These are phyloP conservation scores for Pseudochirops cupreus DNA, from an alignment of 2,797 vertebrate genomes.

Conservation along the genomic window DNA sequence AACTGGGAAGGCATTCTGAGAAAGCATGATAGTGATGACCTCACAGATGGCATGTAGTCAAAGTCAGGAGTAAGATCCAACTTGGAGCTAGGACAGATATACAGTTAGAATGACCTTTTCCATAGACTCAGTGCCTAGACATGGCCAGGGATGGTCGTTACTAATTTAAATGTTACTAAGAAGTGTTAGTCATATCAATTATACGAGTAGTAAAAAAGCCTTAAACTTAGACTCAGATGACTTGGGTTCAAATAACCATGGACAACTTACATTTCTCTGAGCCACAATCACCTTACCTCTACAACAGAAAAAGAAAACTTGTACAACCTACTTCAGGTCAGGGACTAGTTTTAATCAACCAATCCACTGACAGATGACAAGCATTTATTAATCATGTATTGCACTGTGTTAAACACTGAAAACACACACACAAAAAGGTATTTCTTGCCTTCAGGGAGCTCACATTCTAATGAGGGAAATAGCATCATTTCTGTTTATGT, in stretches of 20 bases:
- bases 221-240: neutral
- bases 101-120: neutral
- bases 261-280: neutral
- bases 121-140: neutral
- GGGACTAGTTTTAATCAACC: neutral
- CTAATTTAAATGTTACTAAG: neutral
- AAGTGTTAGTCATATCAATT: neutral
- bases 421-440: neutral
- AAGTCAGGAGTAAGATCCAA: slow-evolving; percentile 40
- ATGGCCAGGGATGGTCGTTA: neutral
- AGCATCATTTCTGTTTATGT: neutral
- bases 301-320: neutral
- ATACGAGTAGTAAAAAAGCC: neutral
- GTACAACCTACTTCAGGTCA: neutral
- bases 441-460: neutral
- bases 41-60: slow-evolving; percentile 47
- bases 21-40: slow-evolving; percentile 26
- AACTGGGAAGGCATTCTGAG: neutral
- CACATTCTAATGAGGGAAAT: neutral
- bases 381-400: neutral
- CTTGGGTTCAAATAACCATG: neutral
- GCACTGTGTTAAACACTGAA: neutral
- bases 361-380: neutral
- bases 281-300: neutral
- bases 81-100: neutral